Evolutionary conservation across 2,113 vertebrate genomes (phyloP), one percentile per base, ranked within the genome.

Genomic region (Lasiurus borealis): DNA sequence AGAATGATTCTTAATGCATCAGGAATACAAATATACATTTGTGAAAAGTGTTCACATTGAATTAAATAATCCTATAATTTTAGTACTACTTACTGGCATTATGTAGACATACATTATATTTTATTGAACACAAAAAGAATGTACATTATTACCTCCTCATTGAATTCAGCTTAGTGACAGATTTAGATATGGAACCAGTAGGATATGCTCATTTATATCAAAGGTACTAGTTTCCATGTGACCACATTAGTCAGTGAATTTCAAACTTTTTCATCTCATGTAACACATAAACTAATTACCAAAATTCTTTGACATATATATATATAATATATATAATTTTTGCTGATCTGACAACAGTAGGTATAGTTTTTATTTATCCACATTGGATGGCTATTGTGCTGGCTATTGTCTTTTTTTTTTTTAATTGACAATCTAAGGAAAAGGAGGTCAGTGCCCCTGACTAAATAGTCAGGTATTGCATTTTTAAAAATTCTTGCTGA

Each of bases 101-200:
- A 54, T 90, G 40, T 19, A 72, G 72, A n/a, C 5, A 66, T 40
- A 48, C 9, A 73, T 85, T 88, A 77, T 48, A 34, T 85, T 77
- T 66, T 59, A 95, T 82, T 78, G 31, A 87, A 69, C 78, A 10
- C 6, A 87, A 76, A 89, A 50, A 68, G 46, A 46, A 46, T 46
- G 46, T 66, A n/a, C 7, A 31, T 62, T 76, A 21, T 95, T 66
- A 85, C 23, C 29, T 94, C 2, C 71, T 80, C 23, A 54, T 3
- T 82, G 15, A 71, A 59, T 91, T 95, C 19, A 93, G 25, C 52
- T 88, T 94, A 75, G 48, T 78, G 10, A 11, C 44, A 92, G 18
- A 75, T 93, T 90, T 82, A 83, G 46, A 78, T 83, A 68, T n/a
- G 36, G 54, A 25, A n/a, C 27, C 75, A 68, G 10, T 34, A 31